phyloP scores from a whole-genome alignment of 1,140 invertebrate species.

The Augochlora pura region DNA sequence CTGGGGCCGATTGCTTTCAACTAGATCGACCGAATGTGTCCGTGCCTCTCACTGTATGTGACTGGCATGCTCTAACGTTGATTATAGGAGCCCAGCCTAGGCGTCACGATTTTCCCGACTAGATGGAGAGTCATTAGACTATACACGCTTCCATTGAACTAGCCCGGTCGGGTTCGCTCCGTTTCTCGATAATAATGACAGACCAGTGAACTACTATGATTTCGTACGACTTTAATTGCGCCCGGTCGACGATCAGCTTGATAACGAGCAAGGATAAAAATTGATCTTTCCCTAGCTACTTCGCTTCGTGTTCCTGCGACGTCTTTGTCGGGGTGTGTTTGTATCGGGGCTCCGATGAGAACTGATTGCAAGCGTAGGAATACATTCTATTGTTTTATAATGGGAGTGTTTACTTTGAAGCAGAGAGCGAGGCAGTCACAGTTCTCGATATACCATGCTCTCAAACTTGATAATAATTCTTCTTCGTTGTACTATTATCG shows the following conservation, averaged over 20 bases:
- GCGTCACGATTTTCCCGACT: constrained; percentile 74
- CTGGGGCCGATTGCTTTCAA: constrained; percentile 61
- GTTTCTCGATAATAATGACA: constrained; percentile 50
- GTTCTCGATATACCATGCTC: no score
- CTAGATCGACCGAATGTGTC: constrained; percentile 70
- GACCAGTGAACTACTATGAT: constrained; percentile 27
- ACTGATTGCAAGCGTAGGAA: no score
- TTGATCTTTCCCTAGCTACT: background rate
- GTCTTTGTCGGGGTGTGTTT: no score
- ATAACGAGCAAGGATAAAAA: constrained; percentile 11
- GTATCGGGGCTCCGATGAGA: no score
- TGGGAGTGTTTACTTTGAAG: no score
- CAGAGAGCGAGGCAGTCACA: no score
- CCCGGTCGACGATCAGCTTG: background rate
- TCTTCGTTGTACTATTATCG: no score
- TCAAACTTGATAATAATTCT: no score
- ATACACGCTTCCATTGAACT: constrained; percentile 58
- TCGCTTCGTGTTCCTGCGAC: background rate
- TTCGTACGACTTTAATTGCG: constrained; percentile 47
- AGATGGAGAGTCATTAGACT: constrained; percentile 70
- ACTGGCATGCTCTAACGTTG: constrained; percentile 70
- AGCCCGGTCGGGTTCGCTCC: constrained; percentile 39
- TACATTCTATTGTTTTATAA: no score
- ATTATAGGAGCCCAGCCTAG: constrained; percentile 65
- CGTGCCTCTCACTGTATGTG: constrained; percentile 72